Evolutionary conservation across 2,888 invertebrate genomes (phyloP), one percentile per base, ranked within the genome.

Genomic region (Epistrophe grossulariae): DNA sequence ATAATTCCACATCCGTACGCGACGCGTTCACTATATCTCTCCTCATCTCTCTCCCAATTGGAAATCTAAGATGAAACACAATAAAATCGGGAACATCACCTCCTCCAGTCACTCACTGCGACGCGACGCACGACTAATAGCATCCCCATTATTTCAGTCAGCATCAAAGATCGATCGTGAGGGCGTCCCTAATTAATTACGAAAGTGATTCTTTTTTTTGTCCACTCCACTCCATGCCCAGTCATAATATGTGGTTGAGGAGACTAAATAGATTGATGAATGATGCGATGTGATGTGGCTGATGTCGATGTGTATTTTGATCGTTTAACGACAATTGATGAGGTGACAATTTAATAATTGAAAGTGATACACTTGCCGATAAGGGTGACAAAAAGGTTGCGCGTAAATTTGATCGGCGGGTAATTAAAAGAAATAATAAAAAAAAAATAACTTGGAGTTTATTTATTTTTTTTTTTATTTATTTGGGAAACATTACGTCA

Each of bases 341-440:
- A 87, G 83, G 87, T 87, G 87, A 83, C 87, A 87, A 87, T 87
- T 83, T 76, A 87, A 55, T 70, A 70, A 87, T 87, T 79, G 76
- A 77, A 83, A 52, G 72, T 66, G 79, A 79, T 71, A 68, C 68
- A 50, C 64, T 24, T 24, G 45, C 57, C 45, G 64, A 35, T 50
- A 40, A 68, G 83, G 83, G 87, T 72, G 83, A 38, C 66, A 48
- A 87, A 68, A 78, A 87, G 87, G 87, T 87, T 87, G 79, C 64
- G 55, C 66, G 82, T 76, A 76, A 28, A 70, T 83, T 82, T 79
- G 79, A 87, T 83, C 55, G 50, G 70, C 24, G 71, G 48, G 60
- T 64, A 81, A 85, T 87, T 79, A 78, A n/a, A 60, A 15, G 10
- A 45, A 28, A 55, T 79, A 78, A n/a, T 55, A 15, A 15, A 45